phyloP scores from a whole-genome alignment of 2,888 invertebrate species.

The Philereme transversata region DNA sequence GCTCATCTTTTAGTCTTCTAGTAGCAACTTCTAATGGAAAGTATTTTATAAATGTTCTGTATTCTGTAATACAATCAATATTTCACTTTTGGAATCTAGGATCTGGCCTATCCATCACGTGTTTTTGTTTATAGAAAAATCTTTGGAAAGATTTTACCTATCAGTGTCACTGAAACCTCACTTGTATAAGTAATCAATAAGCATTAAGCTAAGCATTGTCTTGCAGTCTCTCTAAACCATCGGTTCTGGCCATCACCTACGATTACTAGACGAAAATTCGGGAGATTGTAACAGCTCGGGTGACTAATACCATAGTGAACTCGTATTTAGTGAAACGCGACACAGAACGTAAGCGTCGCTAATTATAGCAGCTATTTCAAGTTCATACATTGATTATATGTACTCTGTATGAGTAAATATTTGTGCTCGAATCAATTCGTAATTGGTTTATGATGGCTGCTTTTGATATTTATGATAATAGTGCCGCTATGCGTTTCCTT shows the following conservation, averaged over 20 bases:
- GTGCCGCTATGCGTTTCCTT: not conserved
- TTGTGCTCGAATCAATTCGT: conserved; percentile 8
- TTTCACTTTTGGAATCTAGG: no score
- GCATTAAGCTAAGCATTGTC: no score
- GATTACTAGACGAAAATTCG: conserved; percentile 19
- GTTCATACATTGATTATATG: conserved; percentile 57
- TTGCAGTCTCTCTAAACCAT: no score
- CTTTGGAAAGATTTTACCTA: no score
- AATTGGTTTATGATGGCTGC: not conserved
- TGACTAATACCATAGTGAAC: conserved; percentile 35
- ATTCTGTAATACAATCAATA: no score
- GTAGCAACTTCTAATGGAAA: no score
- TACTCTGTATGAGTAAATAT: conserved; percentile 26
- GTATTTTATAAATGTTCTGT: no score
- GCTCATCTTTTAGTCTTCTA: no score
- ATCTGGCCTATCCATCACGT: no score
- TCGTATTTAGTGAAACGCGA: conserved; percentile 44
- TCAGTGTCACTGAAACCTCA: no score
- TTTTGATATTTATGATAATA: not conserved
- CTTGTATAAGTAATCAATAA: no score
- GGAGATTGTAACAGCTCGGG: conserved; percentile 15
- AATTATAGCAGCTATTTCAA: conserved; percentile 65
- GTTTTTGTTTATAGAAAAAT: no score
- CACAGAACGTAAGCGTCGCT: conserved; percentile 51
- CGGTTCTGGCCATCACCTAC: not conserved